A percentile compares a stretch with the other conserved stretches of the same genome.
Evolutionary conservation across 2,113 vertebrate species (phyloP).

Genomic region (Galeopterus variegatus): DNA sequence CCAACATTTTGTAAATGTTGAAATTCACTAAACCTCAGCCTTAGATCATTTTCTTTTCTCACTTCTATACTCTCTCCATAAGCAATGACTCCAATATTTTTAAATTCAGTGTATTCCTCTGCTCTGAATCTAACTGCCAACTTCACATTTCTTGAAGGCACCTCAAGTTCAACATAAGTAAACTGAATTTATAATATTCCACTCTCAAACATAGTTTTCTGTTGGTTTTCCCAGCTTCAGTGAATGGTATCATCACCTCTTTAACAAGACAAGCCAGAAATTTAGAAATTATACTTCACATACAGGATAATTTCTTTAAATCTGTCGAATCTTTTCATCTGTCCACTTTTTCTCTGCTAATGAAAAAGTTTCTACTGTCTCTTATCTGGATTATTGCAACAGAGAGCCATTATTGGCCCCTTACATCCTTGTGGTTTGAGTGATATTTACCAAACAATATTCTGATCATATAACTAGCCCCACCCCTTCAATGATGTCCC

Average conservation of each 20-base stretch:
- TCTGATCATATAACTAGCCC: background rate
- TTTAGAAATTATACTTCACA: background rate
- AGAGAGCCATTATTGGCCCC: background rate
- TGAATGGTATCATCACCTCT: background rate
- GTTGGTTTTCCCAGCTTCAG: background rate
- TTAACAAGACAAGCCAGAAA: background rate
- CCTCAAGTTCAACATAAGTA: background rate
- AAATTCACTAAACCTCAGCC: background rate
- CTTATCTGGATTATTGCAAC: background rate
- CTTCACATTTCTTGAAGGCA: background rate
- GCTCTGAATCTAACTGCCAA: background rate
- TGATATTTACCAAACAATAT: slow-evolving; percentile 35
- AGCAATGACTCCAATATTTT: background rate
- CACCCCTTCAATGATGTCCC: background rate
- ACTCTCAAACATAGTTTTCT: background rate
- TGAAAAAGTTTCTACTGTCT: background rate
- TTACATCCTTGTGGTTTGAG: background rate
- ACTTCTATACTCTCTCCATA: background rate
- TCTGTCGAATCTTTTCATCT: too few relatives aligned
- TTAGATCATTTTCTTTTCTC: background rate
- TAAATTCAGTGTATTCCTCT: background rate
- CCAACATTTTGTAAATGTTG: background rate
- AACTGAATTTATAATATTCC: background rate
- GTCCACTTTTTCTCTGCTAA: background rate
- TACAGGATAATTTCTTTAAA: background rate